Base-by-base conservation (phyloP, 2,888 invertebrate species). In the Pristionchus fissidentatus region DNA sequence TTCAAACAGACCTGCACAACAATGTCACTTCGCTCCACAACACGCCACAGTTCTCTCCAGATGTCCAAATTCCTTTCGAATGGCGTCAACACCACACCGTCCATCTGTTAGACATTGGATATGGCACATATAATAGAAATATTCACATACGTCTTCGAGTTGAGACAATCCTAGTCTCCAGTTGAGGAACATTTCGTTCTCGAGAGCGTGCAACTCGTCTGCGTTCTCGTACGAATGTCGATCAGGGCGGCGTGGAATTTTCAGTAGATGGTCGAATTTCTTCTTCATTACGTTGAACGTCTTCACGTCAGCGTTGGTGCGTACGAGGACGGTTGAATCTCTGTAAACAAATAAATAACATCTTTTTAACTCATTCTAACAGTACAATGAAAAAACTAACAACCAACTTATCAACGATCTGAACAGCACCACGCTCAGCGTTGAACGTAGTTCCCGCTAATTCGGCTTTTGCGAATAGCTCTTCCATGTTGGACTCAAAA, bases 1-100 rank as follows among this genome's bases (percentile, higher is more conserved):
- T 60, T 60, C 60, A 60, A n/a, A 32, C 73, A 41, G 78, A 89
- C 90, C 88, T 90, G 92, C 0, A 93, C 92, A 38, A 92, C 84
- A 43, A 92, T 82, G 78, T 93, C 93, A 92, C 94, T 95, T 89
- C 96, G 95, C 93, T 99, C 99, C n/a, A 99, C 95, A 0, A 99
- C 98, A 89, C 98, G 95, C 99, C 99, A 99, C 49, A 99, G 93
- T 93, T 99, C 99, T 77, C 97, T 95, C 99, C 99, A 99, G 90
- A 99, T 96, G 92, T 99, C 97, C 32, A 98, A 93, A 93, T 99
- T 99, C 91, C 97, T 96, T 92, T 99, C 99, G 93, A 97, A 99
- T 0, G 99, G 99, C 0, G 99, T 99, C 87, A 99, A 93, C 0
- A 96, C 94, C 3, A 98, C 94, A 0, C 95, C 95, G 70, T 97